phyloP scores from a whole-genome alignment of 2,113 vertebrate species.

The Tiliqua scincoides region DNA sequence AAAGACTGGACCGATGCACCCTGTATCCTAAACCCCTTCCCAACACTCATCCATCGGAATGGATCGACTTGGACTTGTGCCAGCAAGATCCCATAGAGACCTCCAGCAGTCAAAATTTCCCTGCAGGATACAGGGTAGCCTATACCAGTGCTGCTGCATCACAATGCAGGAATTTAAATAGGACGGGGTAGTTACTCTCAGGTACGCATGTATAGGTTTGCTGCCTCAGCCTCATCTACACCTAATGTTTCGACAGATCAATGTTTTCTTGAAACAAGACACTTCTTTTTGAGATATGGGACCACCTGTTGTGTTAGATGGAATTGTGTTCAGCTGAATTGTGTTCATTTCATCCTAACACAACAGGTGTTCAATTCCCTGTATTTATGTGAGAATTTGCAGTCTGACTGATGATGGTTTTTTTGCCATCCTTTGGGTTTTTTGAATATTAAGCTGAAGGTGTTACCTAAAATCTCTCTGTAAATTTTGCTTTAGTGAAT shows the following conservation, averaged over 20 bases:
- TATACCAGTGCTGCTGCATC: too few relatives aligned
- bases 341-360: background rate
- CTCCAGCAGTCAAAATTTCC: too few relatives aligned
- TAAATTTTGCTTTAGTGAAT: background rate
- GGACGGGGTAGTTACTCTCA: too few relatives aligned
- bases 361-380: background rate
- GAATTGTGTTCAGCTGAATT: background rate
- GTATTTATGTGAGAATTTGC: conserved; percentile 6
- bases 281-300: background rate
- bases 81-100: too few relatives aligned
- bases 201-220: too few relatives aligned
- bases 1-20: too few relatives aligned
- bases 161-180: too few relatives aligned
- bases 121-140: too few relatives aligned
- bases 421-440: background rate
- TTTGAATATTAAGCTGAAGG: background rate
- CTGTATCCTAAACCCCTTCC: too few relatives aligned
- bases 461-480: background rate
- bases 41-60: too few relatives aligned
- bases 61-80: too few relatives aligned
- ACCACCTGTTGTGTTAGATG: conserved; percentile 1
- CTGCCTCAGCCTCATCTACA: background rate
- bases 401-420: background rate
- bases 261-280: conserved; percentile 7
- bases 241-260: background rate